Percentiles rank a stretch among this genome's conserved stretches.
Conservation (phyloP, 2,797 vertebrate species). For the Hephaestus fuliginosus region DNA sequence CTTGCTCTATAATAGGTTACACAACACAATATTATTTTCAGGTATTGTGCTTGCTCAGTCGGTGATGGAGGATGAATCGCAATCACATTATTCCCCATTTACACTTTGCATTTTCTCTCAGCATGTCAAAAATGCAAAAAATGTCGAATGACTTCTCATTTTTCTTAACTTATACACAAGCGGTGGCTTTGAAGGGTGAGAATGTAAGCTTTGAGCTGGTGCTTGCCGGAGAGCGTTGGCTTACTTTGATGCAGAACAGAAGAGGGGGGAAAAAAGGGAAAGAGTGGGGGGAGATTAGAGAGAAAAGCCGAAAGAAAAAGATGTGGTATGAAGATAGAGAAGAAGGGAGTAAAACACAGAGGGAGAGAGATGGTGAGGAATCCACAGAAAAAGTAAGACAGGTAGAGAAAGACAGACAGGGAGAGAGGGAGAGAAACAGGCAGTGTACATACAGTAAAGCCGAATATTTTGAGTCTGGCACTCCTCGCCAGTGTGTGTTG, state of each 20-base stretch:
- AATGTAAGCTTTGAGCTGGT: conserved; percentile 70
- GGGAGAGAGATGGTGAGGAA: conserved; percentile 19
- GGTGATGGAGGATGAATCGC: conserved; percentile 31
- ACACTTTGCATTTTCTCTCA: conserved; percentile 30
- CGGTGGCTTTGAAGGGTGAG: conserved; percentile 61
- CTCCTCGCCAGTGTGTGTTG: conserved; percentile 46
- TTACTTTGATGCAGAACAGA: conserved; percentile 75
- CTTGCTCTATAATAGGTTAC: not conserved
- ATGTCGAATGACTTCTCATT: conserved; percentile 36
- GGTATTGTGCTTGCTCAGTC: conserved; percentile 5
- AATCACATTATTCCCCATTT: conserved; percentile 33
- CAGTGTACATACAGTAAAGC: conserved; percentile 20
- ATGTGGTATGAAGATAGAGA: conserved; percentile 52
- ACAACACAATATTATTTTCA: not conserved
- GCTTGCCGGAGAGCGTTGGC: conserved; percentile 58
- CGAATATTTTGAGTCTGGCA: conserved; percentile 44
- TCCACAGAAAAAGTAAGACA: conserved; percentile 9
- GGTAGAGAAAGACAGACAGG: conserved; percentile 1
- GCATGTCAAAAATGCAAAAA: conserved; percentile 41
- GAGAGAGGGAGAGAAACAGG: conserved; percentile 11
- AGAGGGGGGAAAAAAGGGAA: conserved; percentile 1
- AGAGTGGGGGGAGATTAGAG: conserved; percentile 54
- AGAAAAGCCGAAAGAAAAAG: conserved; percentile 39
- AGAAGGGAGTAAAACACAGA: conserved; percentile 4
- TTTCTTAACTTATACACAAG: conserved; percentile 55